These are phyloP conservation scores for Mustela lutreola DNA, from an alignment of 2,113 vertebrate genomes.

Conservation along the genomic window DNA sequence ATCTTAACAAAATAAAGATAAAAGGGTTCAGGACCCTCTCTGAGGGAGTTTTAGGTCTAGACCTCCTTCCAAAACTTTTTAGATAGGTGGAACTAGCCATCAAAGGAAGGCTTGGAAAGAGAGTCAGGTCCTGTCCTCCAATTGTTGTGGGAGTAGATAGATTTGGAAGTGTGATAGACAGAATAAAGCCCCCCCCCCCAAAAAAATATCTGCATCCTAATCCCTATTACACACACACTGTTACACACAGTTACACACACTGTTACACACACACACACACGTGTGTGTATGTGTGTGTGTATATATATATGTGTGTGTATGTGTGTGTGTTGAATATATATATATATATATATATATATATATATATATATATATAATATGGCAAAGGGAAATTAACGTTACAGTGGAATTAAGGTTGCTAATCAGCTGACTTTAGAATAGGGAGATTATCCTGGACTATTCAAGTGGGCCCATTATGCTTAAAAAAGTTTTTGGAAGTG, in stretches of 20 bases:
- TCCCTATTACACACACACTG: background rate
- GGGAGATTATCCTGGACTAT: background rate
- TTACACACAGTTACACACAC: no score
- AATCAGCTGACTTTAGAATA: conserved; percentile 26
- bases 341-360: no score
- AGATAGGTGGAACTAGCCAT: background rate
- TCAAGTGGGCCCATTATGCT: background rate
- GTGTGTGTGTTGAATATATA: no score
- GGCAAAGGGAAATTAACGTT: background rate
- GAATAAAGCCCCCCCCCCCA: background rate
- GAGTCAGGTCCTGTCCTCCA: background rate
- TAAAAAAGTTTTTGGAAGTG: background rate
- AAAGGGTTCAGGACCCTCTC: background rate
- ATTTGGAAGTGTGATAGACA: background rate
- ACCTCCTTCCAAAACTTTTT: conserved; percentile 46
- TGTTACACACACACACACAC: no score
- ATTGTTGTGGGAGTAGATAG: background rate
- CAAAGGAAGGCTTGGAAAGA: background rate
- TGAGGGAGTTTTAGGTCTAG: background rate
- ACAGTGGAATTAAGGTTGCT: background rate
- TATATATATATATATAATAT: background rate
- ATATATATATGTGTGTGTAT: no score
- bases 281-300: accelerated
- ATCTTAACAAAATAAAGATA: no score
- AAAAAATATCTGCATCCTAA: background rate